phyloP scores from a whole-genome alignment of 2,797 vertebrate species.

The Acanthurus lineatus region DNA sequence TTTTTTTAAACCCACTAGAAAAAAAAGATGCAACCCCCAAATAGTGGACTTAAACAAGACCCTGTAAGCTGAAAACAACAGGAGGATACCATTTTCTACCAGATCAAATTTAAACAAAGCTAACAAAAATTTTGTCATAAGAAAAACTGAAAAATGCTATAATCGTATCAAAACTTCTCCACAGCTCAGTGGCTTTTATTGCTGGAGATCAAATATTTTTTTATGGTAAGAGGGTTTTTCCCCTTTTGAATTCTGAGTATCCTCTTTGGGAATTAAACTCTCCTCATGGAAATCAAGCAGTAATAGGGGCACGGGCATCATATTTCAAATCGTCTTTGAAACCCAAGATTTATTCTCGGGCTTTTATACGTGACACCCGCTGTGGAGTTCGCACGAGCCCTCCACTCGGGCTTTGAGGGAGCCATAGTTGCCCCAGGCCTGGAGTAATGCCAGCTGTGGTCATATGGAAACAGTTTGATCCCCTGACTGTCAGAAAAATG shows the following conservation, averaged over 20 bases:
- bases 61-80: no score
- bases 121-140: not conserved
- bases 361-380: slow-evolving; percentile 55
- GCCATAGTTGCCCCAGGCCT: slow-evolving; percentile 52
- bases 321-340: slow-evolving; percentile 75
- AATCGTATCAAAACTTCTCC: not conserved
- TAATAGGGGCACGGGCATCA: slow-evolving; percentile 45
- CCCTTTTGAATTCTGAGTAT: slow-evolving; percentile 22
- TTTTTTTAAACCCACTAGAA: not conserved
- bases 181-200: slow-evolving; percentile 18
- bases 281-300: slow-evolving; percentile 57
- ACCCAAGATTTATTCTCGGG: slow-evolving; percentile 68
- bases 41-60: no score
- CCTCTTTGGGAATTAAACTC: slow-evolving; percentile 34
- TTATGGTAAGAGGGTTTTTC: not conserved
- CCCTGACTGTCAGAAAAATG: slow-evolving; percentile 68
- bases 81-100: no score
- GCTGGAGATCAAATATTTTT: not conserved
- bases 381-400: slow-evolving; percentile 50
- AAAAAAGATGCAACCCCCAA: not conserved
- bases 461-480: slow-evolving; percentile 85
- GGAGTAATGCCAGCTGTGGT: slow-evolving; percentile 70
- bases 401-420: slow-evolving; percentile 41
- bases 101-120: no score
- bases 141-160: not conserved